Evolutionary conservation across 1,140 invertebrate species (phyloP).

Genomic region (Caerostris darwini): DNA sequence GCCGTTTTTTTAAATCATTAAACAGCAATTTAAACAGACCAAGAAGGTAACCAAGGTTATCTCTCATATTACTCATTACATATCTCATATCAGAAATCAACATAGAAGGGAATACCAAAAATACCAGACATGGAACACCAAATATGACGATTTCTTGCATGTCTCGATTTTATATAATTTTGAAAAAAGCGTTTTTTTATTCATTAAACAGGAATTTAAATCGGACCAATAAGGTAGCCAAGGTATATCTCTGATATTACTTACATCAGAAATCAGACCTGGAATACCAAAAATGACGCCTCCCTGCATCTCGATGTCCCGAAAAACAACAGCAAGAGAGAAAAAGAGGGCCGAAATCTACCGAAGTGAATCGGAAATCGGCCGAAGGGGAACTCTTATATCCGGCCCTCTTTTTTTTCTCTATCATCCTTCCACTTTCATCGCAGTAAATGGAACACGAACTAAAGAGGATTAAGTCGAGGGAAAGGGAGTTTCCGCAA

Average conservation of each 20-base stretch:
- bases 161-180: too few relatives aligned
- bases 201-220: too few relatives aligned
- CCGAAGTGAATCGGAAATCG: conserved; percentile 32
- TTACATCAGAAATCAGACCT: not conserved
- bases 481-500: not conserved
- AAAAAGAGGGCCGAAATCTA: not conserved
- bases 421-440: not conserved
- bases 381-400: conserved; percentile 23
- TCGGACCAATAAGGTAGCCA: too few relatives aligned
- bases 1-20: too few relatives aligned
- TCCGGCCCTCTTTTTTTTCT: not conserved
- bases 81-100: too few relatives aligned
- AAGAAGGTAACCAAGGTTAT: too few relatives aligned
- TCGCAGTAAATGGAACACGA: conserved; percentile 33
- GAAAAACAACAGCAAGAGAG: not conserved
- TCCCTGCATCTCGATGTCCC: not conserved
- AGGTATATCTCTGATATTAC: not conserved
- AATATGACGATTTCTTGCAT: too few relatives aligned
- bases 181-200: too few relatives aligned
- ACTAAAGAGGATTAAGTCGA: conserved; percentile 50
- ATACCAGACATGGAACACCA: too few relatives aligned
- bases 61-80: too few relatives aligned
- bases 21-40: too few relatives aligned
- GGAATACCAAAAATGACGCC: not conserved
- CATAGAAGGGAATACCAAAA: too few relatives aligned